These are phyloP conservation scores for Erythrolamprus reginae DNA, from an alignment of 2,113 vertebrate species.

Conservation along the genomic window DNA sequence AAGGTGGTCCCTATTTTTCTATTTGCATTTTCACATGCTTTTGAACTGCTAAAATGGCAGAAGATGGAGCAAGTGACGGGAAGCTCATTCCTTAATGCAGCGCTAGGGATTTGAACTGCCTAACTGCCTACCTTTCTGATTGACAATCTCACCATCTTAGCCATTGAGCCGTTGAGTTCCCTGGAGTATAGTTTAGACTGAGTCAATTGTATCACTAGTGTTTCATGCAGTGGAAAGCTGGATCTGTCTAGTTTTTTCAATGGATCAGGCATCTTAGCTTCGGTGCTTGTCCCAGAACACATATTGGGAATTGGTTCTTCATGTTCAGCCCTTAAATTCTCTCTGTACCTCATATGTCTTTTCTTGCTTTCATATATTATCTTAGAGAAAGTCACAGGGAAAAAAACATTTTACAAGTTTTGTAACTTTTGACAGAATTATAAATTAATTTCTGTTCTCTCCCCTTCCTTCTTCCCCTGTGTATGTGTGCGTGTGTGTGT, in stretches of 20 bases:
- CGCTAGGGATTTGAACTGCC: too few relatives aligned
- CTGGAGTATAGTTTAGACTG: neutral
- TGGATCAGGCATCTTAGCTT: neutral
- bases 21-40: too few relatives aligned
- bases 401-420: neutral
- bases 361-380: neutral
- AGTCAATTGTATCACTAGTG: neutral
- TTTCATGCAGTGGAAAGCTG: neutral
- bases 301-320: neutral
- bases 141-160: too few relatives aligned
- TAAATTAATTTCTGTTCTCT: neutral
- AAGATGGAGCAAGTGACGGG: too few relatives aligned
- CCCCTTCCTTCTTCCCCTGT: too few relatives aligned
- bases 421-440: neutral
- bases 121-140: too few relatives aligned
- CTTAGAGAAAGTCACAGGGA: neutral
- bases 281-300: slow-evolving; percentile 15
- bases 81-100: too few relatives aligned
- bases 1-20: too few relatives aligned
- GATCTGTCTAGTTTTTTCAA: neutral
- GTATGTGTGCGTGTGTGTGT: too few relatives aligned
- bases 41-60: too few relatives aligned
- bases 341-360: neutral
- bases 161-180: too few relatives aligned
- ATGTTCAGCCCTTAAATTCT: neutral